Base-by-base conservation (phyloP, 2,888 invertebrate species). In the Oxycera nigricornis region DNA sequence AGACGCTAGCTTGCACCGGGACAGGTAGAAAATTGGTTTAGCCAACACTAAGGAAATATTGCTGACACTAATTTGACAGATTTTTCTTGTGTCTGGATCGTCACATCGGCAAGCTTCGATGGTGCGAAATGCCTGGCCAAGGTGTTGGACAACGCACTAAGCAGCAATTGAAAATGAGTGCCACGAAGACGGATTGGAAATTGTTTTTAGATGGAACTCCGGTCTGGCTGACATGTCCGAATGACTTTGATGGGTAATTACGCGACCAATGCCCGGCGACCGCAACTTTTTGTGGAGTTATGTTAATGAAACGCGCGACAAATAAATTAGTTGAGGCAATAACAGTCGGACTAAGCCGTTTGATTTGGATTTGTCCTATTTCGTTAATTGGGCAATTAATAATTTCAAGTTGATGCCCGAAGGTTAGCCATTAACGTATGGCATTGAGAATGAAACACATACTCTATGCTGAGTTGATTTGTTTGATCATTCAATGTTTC, bases 21-120 rank as follows among this genome's bases (percentile, higher is more conserved):
- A 70, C 70, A 70, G 70, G 70, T 52, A 70, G 70, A 70, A 70
- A 70, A 70, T 70, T 70, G 70, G 70, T 70, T 70, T 70, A 55
- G 22, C 31, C n/a, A 55, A 70, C 70, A 55, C 22, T 70, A 70
- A 70, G 70, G 70, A 70, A 70, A 70, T 65, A 65, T 70, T 52
- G 70, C 31, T 70, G 70, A 70, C 70, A 70, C 70, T 70, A 70
- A 70, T 70, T 70, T 70, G 70, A 70, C 70, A 52, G 70, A 52
- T 70, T 70, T 31, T 70, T 70, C 70, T 52, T 24, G 70, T 52
- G 70, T 11, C 22, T 17, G 55, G 70, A 70, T 52, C 52, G 55
- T 41, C 41, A 65, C 65, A 41, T 65, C 52, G 52, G 30, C 22
- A 14, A 14, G 7, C 30, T 52, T 35, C 35, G 55, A 52, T 50